Base-by-base conservation (phyloP, 1,140 invertebrate genomes). In the Mamestra configurata region DNA sequence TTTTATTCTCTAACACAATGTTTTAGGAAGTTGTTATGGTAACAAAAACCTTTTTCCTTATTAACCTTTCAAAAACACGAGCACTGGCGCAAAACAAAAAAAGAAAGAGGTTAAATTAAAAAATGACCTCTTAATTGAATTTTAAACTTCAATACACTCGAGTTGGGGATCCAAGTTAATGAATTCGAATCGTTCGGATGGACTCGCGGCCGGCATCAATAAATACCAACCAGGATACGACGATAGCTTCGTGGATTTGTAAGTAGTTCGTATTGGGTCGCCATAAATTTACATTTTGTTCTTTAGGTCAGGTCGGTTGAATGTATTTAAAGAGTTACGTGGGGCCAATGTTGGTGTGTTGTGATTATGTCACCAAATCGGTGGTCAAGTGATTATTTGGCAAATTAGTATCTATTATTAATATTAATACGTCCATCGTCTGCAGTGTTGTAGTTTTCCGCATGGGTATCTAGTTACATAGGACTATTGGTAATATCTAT, bases 121-220 rank as follows among this genome's bases (percentile, higher is more conserved):
- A 40, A 66, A 66, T 66, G 35, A 22, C 18, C 18, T 37, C 4
- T 37, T 66, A 43, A 66, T 66, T 66, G 61, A 66, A 66, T 66
- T 66, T 8, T 22, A 35, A 66, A 66, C 8, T 40, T 66, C 10
- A 11, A 40, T 66, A 66, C 35, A 18, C 6, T 64, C 7, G 18
- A 68, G 37, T 46, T 24, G 11, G 10, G 20, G 6, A 22, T 43
- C 27, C 4, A 91, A 89, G 86, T 90, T 91, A 91, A 91, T 90
- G 88, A 91, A 90, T 91, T 89, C 85, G 75, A 77, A 82, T 81
- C 82, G 82, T 81, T 84, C 18, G 35, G n/a, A 0, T 66, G 18
- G 18, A 37, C n/a, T 66, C 83, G 79, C 73, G 66, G 15, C 66
- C 66, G 31, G 22, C 66, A 70, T 70, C 40, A 1, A 70, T 70